Evolutionary conservation across 2,113 vertebrate genomes (phyloP).

Genomic region (Ardeotis arabs): DNA sequence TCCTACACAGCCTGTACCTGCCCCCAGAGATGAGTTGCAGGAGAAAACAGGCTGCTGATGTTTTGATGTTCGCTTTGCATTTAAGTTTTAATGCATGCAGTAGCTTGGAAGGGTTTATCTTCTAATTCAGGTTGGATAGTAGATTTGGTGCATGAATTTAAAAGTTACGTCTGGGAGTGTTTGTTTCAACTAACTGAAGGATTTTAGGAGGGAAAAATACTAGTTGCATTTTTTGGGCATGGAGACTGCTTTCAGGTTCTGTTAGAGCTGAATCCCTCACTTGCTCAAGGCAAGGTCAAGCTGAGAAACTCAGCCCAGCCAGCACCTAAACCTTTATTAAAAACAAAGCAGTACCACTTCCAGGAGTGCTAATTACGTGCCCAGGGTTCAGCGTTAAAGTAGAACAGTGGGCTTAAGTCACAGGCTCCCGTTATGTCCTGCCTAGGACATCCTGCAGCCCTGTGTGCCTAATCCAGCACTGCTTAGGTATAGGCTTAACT

Average conservation of each 20-base stretch:
- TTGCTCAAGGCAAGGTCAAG: background rate
- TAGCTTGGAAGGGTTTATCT: background rate
- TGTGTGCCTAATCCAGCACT: background rate
- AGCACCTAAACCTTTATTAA: background rate
- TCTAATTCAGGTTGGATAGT: background rate
- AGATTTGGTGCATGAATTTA: background rate
- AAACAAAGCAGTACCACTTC: background rate
- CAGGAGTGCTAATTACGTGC: background rate
- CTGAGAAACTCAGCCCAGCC: background rate
- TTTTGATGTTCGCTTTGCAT: background rate
- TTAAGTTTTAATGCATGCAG: background rate
- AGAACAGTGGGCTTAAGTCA: background rate
- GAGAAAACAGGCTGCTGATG: background rate
- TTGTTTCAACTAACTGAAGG: background rate
- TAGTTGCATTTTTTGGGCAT: background rate
- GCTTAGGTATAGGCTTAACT: background rate
- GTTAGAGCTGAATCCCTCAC: background rate
- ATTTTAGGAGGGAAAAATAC: background rate
- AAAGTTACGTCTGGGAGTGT: background rate
- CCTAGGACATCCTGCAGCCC: background rate
- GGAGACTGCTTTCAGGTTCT: background rate
- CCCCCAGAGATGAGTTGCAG: background rate
- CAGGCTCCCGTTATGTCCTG: background rate
- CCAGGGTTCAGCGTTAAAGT: background rate
- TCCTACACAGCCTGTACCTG: fast-evolving